Percentiles rank a stretch among this genome's conserved stretches.
Conservation (phyloP, 1,140 invertebrate species). For the Eupristina koningsbergeri region DNA sequence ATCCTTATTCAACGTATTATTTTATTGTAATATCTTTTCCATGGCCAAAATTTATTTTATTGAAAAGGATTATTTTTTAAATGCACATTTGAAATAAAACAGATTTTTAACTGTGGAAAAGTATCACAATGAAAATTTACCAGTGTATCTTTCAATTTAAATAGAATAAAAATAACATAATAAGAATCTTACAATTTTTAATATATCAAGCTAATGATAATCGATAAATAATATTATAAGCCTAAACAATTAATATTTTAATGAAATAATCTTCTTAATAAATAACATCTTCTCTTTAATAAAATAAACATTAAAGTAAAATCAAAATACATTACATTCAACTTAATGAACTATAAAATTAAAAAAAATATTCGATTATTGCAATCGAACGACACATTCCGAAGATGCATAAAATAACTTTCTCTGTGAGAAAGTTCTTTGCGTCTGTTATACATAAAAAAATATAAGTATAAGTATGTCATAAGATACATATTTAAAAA, state of each 20-base stretch:
- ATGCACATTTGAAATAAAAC: neutral
- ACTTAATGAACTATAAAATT: conserved; percentile 19
- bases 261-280: conserved; percentile 10
- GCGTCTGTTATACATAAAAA: conserved; percentile 33
- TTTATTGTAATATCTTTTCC: no score
- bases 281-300: conserved; percentile 11
- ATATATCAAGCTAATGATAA: conserved; percentile 39
- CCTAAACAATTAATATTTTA: neutral
- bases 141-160: neutral
- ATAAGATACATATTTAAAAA: conserved; percentile 21
- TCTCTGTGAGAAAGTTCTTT: conserved; percentile 43
- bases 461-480: conserved; percentile 36
- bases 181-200: conserved; percentile 21
- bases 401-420: conserved; percentile 23
- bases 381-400: conserved; percentile 15
- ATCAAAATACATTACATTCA: neutral
- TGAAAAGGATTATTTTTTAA: neutral
- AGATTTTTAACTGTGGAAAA: neutral
- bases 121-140: neutral
- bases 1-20: no score
- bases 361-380: conserved; percentile 19
- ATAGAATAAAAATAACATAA: neutral
- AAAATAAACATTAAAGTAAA: conserved; percentile 5
- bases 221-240: conserved; percentile 18
- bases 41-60: neutral